A percentile compares a stretch with the other conserved stretches of the same genome.
Conservation (phyloP, 2,797 vertebrate genomes). For the Zenarchopterus dispar region DNA sequence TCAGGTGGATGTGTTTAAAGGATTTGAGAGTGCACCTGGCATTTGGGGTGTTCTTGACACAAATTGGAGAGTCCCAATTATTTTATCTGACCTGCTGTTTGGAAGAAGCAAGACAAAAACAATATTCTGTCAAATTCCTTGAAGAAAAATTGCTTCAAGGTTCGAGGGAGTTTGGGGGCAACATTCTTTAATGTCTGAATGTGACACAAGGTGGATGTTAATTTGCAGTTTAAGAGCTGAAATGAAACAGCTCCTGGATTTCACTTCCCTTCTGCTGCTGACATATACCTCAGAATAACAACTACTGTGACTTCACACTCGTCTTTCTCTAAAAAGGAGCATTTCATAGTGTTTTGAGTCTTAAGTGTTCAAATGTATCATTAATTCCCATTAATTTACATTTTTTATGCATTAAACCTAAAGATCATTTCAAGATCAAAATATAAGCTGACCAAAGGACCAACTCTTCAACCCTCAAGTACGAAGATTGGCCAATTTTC, state of each 20-base stretch:
- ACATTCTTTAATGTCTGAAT: slow-evolving; percentile 35
- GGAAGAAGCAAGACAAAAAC: slow-evolving; percentile 10
- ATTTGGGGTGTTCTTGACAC: slow-evolving; percentile 43
- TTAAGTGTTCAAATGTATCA: neutral
- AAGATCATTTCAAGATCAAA: neutral
- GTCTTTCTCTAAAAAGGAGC: slow-evolving; percentile 5
- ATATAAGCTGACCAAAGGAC: neutral
- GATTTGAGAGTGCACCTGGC: slow-evolving; percentile 33
- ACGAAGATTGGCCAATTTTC: neutral
- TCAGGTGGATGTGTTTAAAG: slow-evolving; percentile 45
- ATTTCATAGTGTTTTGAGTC: slow-evolving; percentile 21
- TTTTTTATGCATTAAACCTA: neutral
- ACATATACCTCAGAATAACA: slow-evolving; percentile 58
- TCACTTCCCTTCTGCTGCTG: slow-evolving; percentile 33
- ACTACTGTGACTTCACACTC: slow-evolving; percentile 5
- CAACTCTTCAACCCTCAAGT: neutral
- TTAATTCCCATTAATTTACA: neutral
- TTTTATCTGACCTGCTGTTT: slow-evolving; percentile 37
- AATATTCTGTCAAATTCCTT: slow-evolving; percentile 34
- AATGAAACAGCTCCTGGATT: slow-evolving; percentile 18
- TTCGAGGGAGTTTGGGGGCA: slow-evolving; percentile 38
- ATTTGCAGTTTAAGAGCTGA: slow-evolving; percentile 34
- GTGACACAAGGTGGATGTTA: slow-evolving; percentile 29
- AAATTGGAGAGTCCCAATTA: slow-evolving; percentile 64
- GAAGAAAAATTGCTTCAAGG: slow-evolving; percentile 9